A percentile compares a stretch with the other conserved stretches of the same genome.
Evolutionary conservation across 2,113 vertebrate genomes (phyloP).

Genomic region (Mormyrus lacerda): DNA sequence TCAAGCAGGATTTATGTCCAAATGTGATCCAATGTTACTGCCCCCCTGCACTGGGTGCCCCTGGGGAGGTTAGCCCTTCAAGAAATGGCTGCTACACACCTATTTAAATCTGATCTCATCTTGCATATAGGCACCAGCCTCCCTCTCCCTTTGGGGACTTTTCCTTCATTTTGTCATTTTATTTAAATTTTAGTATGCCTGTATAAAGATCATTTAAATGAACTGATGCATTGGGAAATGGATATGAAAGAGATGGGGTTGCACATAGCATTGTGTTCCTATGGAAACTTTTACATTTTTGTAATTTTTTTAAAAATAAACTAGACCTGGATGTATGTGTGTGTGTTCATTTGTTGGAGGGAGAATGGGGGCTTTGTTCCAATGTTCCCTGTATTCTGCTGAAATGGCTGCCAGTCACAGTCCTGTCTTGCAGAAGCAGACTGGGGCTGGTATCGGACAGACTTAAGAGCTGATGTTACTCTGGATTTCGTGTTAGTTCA

Average conservation of each 20-base stretch:
- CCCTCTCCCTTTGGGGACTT: slow-evolving; percentile 31
- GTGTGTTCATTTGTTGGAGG: neutral
- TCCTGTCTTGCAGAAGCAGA: neutral
- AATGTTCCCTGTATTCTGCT: neutral
- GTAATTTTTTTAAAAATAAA: slow-evolving; percentile 58
- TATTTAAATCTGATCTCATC: slow-evolving; percentile 39
- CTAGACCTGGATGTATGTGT: neutral
- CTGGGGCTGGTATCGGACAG: neutral
- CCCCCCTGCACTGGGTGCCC: slow-evolving; percentile 15
- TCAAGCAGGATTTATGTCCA: neutral
- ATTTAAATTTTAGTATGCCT: slow-evolving; percentile 48
- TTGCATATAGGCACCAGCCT: slow-evolving; percentile 40
- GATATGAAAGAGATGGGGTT: slow-evolving; percentile 76
- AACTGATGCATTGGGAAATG: slow-evolving; percentile 51
- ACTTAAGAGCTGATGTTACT: neutral
- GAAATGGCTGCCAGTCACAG: neutral
- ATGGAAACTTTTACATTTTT: slow-evolving; percentile 84
- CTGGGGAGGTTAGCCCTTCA: slow-evolving; percentile 32
- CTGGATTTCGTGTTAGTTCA: neutral
- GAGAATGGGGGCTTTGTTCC: neutral
- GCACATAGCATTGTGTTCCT: slow-evolving; percentile 87
- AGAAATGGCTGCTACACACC: slow-evolving; percentile 46
- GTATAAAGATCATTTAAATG: slow-evolving; percentile 40
- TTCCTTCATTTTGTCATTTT: slow-evolving; percentile 15
- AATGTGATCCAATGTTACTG: neutral